Conservation (phyloP, 2,888 invertebrate genomes). For the Philopedon plagiatum region DNA sequence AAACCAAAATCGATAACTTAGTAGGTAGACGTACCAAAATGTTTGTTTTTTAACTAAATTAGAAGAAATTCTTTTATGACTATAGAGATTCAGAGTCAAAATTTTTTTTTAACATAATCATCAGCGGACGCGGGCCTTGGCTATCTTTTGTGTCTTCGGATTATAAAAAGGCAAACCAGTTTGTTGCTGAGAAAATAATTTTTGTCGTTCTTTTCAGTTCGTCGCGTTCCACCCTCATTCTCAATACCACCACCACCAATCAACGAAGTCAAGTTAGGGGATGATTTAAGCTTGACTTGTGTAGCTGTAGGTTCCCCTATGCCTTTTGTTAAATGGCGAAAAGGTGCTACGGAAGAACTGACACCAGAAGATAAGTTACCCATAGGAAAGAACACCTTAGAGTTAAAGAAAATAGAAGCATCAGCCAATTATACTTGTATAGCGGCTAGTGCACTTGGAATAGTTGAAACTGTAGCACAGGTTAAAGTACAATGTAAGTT, state of each 20-base stretch:
- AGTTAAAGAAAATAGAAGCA: slow-evolving; percentile 88
- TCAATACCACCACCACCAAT: slow-evolving; percentile 90
- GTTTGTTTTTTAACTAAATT: too few relatives aligned
- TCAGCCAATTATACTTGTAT: slow-evolving; percentile 98
- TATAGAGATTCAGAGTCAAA: too few relatives aligned
- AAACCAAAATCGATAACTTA: too few relatives aligned
- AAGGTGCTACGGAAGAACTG: slow-evolving; percentile 85
- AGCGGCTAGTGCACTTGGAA: slow-evolving; percentile 93
- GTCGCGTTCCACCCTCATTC: slow-evolving; percentile 96
- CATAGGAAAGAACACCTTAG: slow-evolving; percentile 88
- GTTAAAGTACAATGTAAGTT: slow-evolving; percentile 96
- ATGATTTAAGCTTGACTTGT: slow-evolving; percentile 93
- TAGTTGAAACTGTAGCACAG: slow-evolving; percentile 88
- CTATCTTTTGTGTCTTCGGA: too few relatives aligned
- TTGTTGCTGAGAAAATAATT: too few relatives aligned
- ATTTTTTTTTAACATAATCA: too few relatives aligned
- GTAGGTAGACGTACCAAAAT: too few relatives aligned
- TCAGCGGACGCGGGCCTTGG: too few relatives aligned
- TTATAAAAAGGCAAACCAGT: too few relatives aligned
- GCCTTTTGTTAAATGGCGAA: slow-evolving; percentile 96
- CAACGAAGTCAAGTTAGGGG: slow-evolving; percentile 93
- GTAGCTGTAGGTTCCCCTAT: slow-evolving; percentile 98
- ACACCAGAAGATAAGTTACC: slow-evolving; percentile 91
- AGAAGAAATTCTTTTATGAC: too few relatives aligned
- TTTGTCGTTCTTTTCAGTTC: slow-evolving; percentile 74